These are phyloP conservation scores for Formica selysi DNA, from an alignment of 1,140 invertebrate genomes.

Conservation along the genomic window DNA sequence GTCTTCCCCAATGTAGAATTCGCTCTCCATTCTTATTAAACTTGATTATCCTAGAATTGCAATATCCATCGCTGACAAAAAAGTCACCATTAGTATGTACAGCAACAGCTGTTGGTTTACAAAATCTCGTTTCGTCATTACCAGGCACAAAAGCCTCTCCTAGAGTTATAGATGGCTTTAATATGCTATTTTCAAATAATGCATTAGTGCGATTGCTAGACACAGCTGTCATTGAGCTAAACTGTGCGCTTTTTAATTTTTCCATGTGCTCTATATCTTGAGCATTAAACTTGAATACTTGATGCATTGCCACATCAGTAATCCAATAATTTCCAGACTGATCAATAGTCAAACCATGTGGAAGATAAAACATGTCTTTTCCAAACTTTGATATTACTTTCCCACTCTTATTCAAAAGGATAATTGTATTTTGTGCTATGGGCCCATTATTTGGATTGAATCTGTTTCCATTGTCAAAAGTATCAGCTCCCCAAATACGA, in stretches of 20 bases:
- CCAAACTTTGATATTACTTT: constrained; percentile 92
- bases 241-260: constrained; percentile 20
- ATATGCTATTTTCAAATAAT: constrained; percentile 74
- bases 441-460: constrained; percentile 88
- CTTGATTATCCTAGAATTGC: constrained; percentile 96
- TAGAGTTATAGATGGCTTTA: constrained; percentile 81
- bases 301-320: constrained; percentile 97
- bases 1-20: constrained; percentile 89
- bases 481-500: constrained; percentile 90
- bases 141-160: constrained; percentile 91
- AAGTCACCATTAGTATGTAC: constrained; percentile 94
- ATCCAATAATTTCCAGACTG: constrained; percentile 93
- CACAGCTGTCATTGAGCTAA: background rate
- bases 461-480: constrained; percentile 90
- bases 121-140: constrained; percentile 92
- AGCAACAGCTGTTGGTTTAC: constrained; percentile 97
- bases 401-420: constrained; percentile 91
- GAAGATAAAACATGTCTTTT: constrained; percentile 95
- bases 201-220: constrained; percentile 49
- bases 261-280: constrained; percentile 77
- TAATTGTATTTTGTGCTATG: constrained; percentile 91
- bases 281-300: constrained; percentile 93
- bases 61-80: constrained; percentile 98
- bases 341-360: constrained; percentile 97
- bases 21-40: constrained; percentile 91